Base-by-base conservation (phyloP, 2,113 vertebrate species). In the Onychostoma macrolepis region DNA sequence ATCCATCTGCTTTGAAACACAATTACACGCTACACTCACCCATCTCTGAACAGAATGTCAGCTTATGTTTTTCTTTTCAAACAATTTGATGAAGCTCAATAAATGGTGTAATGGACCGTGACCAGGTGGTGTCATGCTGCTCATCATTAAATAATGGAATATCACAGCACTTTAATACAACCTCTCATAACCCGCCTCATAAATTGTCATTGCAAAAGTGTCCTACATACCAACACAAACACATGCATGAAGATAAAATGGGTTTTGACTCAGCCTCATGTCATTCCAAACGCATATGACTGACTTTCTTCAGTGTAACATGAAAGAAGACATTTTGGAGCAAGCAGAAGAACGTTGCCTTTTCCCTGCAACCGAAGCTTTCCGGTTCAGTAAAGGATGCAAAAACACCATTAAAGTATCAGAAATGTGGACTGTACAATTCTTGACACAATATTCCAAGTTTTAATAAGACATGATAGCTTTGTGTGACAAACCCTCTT, bases 111-210 rank as follows among this genome's bases (percentile, higher is more conserved):
- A 88, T 88, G 78, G 84, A 83, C 69, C 81, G 58, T 88, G 83
- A 88, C 26, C 56, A 56, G n/a, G 61, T 74, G 50, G 4, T 61
- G 76, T 72, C 43, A 43, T 85, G 77, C 48, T 85, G 43, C 63
- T 88, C 61, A 65, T 74, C 87, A 75, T 88, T 81, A 88, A 88
- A 85, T 80, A 88, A 88, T 88, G 87, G 30, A 88, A 88, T 61
- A 81, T 80, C 24, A 74, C 11, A 80, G 36, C 7, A 17, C 53
- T 65, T 88, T 85, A 88, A 88, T 82, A 81, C 26, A 80, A 9
- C 76, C 56, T 71, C 65, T 56, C 84, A 26, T 80, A 33, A 71
- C 50, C 63, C 4, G 10, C 33, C 76, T 36, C 58, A 78, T 58
- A 65, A 85, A 88, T 80, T 78, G 83, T 85, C 53, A 85, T 85